These are phyloP conservation scores for Elachura formosa DNA, from an alignment of 2,113 vertebrate species.

Conservation along the genomic window DNA sequence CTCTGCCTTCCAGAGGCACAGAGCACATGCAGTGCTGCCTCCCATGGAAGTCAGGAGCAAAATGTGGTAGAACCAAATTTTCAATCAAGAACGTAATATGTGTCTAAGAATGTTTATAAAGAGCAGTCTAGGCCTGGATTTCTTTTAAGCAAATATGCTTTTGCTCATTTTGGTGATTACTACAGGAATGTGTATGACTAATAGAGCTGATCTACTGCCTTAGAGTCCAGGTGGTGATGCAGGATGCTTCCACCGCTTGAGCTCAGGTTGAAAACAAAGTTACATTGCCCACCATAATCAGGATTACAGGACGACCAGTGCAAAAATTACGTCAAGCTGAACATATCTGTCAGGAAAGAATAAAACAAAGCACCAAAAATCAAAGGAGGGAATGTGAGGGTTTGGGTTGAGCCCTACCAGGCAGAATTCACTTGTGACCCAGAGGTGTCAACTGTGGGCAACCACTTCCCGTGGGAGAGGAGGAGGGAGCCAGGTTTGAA, in stretches of 20 bases:
- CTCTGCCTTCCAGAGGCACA: background rate
- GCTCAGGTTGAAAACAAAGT: background rate
- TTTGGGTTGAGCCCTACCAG: background rate
- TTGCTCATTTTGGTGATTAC: background rate
- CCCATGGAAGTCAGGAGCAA: background rate
- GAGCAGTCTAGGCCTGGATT: background rate
- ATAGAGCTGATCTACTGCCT: background rate
- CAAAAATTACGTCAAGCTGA: background rate
- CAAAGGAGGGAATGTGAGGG: rapidly evolving
- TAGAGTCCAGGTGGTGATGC: background rate
- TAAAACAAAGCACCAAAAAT: background rate
- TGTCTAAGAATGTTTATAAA: background rate
- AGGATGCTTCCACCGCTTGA: background rate
- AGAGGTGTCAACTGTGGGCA: background rate
- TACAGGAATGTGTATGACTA: background rate
- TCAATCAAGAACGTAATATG: background rate
- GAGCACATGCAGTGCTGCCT: background rate
- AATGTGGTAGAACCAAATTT: background rate
- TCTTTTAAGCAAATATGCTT: background rate
- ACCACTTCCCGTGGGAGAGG: background rate
- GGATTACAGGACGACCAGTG: background rate
- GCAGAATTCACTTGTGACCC: rapidly evolving
- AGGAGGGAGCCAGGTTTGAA: background rate
- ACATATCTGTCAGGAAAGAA: background rate
- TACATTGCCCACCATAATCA: background rate